Conservation (phyloP, 2,797 vertebrate genomes). For the Sebastes trivittatus region DNA sequence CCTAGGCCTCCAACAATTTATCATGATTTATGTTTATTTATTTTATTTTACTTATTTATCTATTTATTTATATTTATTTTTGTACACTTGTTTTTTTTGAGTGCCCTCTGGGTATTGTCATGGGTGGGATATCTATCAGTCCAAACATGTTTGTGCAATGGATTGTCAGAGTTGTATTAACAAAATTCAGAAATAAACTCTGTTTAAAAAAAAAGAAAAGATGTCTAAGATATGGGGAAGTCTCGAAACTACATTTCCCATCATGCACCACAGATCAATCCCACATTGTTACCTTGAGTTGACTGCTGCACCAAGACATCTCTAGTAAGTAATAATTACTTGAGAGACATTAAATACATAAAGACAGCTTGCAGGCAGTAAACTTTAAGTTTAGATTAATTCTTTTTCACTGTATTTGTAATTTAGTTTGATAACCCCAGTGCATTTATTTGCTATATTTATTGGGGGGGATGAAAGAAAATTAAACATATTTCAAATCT, state of each 20-base stretch:
- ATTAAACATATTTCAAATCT: not conserved
- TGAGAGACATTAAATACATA: not conserved
- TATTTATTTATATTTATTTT: too few species aligned
- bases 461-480: not conserved
- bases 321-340: not conserved
- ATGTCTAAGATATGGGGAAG: too few species aligned
- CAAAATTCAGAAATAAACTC: too few species aligned
- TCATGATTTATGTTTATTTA: too few species aligned
- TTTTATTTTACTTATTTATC: too few species aligned
- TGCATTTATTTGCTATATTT: not conserved
- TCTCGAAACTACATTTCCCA: constrained; percentile 38
- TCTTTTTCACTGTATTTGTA: not conserved
- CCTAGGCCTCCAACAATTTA: too few species aligned
- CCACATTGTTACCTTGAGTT: not conserved
- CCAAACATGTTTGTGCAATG: too few species aligned
- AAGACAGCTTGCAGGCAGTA: not conserved
- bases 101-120: too few species aligned
- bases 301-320: not conserved
- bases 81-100: too few species aligned
- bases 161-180: too few species aligned
- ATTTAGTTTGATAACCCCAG: not conserved
- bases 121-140: too few species aligned
- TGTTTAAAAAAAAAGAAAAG: too few species aligned
- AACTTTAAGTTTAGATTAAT: not conserved
- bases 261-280: not conserved